Percentiles rank a stretch among this genome's conserved stretches.
These are phyloP conservation scores for Paramormyrops hopkinsi DNA, from an alignment of 2,797 vertebrate genomes.

Conservation along the genomic window DNA sequence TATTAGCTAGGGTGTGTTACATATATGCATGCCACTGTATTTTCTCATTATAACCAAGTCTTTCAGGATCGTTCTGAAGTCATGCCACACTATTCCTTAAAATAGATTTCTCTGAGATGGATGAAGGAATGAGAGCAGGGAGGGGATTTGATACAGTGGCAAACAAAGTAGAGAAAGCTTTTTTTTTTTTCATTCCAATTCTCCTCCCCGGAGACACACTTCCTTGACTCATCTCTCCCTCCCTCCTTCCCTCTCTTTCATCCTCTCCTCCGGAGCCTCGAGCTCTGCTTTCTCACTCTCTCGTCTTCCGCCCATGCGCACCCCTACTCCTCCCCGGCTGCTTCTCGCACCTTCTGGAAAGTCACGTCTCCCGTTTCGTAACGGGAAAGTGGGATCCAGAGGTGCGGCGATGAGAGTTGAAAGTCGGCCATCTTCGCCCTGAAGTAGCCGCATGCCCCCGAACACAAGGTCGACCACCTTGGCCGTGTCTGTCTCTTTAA, in stretches of 20 bases:
- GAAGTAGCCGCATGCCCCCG: background rate
- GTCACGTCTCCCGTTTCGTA: background rate
- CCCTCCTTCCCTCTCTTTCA: background rate
- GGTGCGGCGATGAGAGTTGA: background rate
- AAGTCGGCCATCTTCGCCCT: background rate
- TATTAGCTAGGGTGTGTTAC: background rate
- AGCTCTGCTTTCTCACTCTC: background rate
- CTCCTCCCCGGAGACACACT: background rate
- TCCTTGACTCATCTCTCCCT: background rate
- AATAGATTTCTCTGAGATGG: constrained; percentile 2
- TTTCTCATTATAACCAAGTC: background rate
- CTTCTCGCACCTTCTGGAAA: background rate
- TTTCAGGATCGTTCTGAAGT: background rate
- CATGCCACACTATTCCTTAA: background rate
- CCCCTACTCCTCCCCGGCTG: background rate
- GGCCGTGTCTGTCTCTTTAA: background rate
- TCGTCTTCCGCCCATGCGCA: background rate
- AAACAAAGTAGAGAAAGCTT: background rate
- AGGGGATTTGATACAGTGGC: background rate
- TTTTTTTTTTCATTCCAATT: background rate
- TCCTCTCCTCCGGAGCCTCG: background rate
- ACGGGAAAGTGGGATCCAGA: background rate
- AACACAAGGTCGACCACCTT: too few relatives aligned
- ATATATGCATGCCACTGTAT: background rate
- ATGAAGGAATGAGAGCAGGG: background rate